phyloP scores from a whole-genome alignment of 2,797 vertebrate species.

The Echeneis naucrates region DNA sequence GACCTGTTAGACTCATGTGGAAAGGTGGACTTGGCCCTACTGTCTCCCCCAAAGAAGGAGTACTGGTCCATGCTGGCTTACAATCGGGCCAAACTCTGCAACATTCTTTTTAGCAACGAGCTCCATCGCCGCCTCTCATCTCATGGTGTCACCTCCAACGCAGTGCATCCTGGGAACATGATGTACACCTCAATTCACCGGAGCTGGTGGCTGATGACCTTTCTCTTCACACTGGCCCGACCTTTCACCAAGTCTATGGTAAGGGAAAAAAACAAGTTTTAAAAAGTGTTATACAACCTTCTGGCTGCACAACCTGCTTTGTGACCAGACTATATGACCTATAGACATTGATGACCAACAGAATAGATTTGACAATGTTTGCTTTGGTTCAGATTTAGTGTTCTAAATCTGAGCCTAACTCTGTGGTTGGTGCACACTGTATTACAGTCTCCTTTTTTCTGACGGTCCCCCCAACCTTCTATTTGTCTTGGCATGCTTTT shows the following conservation, averaged over 20 bases:
- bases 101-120: slow-evolving; percentile 94
- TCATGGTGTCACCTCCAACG: slow-evolving; percentile 89
- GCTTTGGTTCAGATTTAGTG: too few relatives aligned
- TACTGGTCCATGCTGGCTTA: slow-evolving; percentile 99
- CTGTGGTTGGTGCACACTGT: slow-evolving; percentile 4
- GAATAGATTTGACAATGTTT: slow-evolving; percentile 1
- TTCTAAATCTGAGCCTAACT: slow-evolving; percentile 3
- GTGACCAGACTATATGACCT: not conserved
- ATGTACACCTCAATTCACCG: slow-evolving; percentile 94
- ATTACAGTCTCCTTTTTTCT: not conserved
- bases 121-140: slow-evolving; percentile 92
- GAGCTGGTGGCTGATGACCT: slow-evolving; percentile 94
- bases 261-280: slow-evolving; percentile 67
- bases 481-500: slow-evolving; percentile 71
- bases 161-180: slow-evolving; percentile 96
- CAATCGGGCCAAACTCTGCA: slow-evolving; percentile 98
- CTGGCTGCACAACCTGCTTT: slow-evolving; percentile 5
- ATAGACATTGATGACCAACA: not conserved
- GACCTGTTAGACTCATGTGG: slow-evolving; percentile 90
- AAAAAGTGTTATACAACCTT: slow-evolving; percentile 8
- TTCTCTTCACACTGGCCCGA: slow-evolving; percentile 92
- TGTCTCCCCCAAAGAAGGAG: slow-evolving; percentile 90
- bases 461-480: slow-evolving; percentile 39
- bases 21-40: slow-evolving; percentile 89
- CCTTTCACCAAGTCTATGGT: slow-evolving; percentile 99